Evolutionary conservation across 2,113 vertebrate genomes (phyloP).

Genomic region (Fulica atra): DNA sequence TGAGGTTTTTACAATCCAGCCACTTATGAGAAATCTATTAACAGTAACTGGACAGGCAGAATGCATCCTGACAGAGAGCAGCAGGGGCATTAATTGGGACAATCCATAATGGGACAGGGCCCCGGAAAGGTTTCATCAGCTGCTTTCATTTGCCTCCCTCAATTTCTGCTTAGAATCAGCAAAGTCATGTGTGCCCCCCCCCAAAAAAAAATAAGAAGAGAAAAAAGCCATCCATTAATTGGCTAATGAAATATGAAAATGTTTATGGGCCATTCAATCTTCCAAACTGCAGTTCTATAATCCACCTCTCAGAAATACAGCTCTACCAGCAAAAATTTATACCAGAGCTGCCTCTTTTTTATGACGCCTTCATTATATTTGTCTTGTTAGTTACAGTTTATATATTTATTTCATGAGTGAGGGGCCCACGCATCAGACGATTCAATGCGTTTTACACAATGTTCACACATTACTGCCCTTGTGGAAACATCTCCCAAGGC

Average conservation of each 20-base stretch:
- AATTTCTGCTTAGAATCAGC: conserved; percentile 82
- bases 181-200: conserved; percentile 38
- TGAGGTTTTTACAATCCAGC: conserved; percentile 83
- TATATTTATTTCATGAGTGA: conserved; percentile 50
- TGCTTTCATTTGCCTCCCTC: conserved; percentile 71
- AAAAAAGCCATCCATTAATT: conserved; percentile 77
- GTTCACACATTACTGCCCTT: not conserved
- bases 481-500: not conserved
- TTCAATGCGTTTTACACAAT: not conserved
- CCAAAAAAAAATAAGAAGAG: not conserved
- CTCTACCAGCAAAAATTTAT: conserved; percentile 78
- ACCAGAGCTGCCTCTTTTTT: conserved; percentile 48
- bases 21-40: conserved; percentile 87
- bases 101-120: conserved; percentile 75
- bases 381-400: conserved; percentile 66
- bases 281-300: conserved; percentile 81
- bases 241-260: conserved; percentile 86
- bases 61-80: conserved; percentile 70
- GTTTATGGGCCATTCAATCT: conserved; percentile 84
- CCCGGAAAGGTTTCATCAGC: conserved; percentile 70
- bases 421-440: not conserved
- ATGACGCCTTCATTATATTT: conserved; percentile 60
- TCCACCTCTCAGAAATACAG: conserved; percentile 78
- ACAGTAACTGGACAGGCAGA: conserved; percentile 81
- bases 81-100: conserved; percentile 77